A percentile compares a stretch with the other conserved stretches of the same genome.
phyloP scores from a whole-genome alignment of 2,888 invertebrate genomes.

The Xanthorhoe spadicearia region DNA sequence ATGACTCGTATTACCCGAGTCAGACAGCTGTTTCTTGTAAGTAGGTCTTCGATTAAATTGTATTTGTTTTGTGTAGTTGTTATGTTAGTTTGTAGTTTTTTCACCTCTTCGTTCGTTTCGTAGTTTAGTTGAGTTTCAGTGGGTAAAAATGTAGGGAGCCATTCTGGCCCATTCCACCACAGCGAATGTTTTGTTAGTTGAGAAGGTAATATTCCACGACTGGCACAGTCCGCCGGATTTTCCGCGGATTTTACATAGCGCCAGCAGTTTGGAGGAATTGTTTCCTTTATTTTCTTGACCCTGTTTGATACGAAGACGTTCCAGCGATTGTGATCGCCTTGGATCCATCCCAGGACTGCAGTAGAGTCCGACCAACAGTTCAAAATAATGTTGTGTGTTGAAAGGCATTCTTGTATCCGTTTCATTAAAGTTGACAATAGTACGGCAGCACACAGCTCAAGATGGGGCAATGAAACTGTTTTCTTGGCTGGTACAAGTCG shows the following conservation, averaged over 20 bases:
- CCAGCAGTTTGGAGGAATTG: conserved; percentile 28
- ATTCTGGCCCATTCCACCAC: conserved; percentile 41
- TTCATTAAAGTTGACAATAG: conserved; percentile 24
- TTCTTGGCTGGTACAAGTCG: conserved; percentile 20
- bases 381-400: conserved; percentile 4
- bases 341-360: conserved; percentile 20
- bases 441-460: conserved; percentile 23
- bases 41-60: conserved; percentile 9
- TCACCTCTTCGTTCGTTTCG: conserved; percentile 3
- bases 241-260: conserved; percentile 26
- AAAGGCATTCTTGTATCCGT: conserved; percentile 17
- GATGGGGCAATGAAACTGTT: conserved; percentile 19
- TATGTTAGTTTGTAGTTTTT: background rate
- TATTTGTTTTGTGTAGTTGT: background rate
- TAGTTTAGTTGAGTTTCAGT: background rate
- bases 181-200: conserved; percentile 28
- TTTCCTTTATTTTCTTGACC: conserved; percentile 17
- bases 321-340: conserved; percentile 33
- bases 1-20: conserved; percentile 18
- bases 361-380: conserved; percentile 31
- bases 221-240: conserved; percentile 36
- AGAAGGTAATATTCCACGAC: conserved; percentile 24
- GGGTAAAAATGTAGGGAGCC: background rate
- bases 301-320: conserved; percentile 33
- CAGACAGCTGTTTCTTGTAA: conserved; percentile 28